phyloP scores from a whole-genome alignment of 2,888 invertebrate species.

The Ceramica pisi region DNA sequence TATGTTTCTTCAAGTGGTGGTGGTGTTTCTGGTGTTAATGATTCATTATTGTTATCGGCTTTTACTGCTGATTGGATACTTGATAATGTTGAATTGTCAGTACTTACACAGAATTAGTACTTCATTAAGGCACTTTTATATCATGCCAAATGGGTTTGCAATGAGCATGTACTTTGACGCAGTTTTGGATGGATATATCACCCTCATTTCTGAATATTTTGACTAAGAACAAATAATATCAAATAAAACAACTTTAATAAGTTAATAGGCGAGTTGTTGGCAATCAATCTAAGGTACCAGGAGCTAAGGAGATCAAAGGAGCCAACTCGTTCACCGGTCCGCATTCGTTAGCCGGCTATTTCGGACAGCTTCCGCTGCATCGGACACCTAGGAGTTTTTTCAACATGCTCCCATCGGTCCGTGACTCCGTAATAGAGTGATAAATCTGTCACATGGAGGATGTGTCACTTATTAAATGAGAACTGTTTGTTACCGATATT shows the following conservation, averaged over 20 bases:
- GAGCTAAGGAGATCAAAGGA: conserved; percentile 44
- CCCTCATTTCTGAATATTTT: background rate
- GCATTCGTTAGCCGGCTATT: conserved; percentile 62
- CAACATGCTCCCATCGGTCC: conserved; percentile 10
- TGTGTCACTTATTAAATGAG: conserved; percentile 39
- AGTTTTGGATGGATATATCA: background rate
- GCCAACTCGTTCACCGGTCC: conserved; percentile 30
- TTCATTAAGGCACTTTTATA: background rate
- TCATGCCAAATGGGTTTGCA: background rate
- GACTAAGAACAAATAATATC: background rate
- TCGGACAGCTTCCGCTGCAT: conserved; percentile 60
- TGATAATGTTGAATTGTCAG: background rate
- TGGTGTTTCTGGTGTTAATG: conserved; percentile 28
- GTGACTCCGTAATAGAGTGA: conserved; percentile 29
- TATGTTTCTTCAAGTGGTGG: conserved; percentile 18
- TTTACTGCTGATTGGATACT: conserved; percentile 5
- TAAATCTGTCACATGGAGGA: conserved; percentile 55
- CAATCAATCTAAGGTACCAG: conserved; percentile 26
- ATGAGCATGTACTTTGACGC: background rate
- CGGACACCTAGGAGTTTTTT: conserved; percentile 45
- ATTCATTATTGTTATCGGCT: conserved; percentile 14
- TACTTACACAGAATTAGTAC: conserved; percentile 1
- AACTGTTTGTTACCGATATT: conserved; percentile 30
- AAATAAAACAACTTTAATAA: conserved; percentile 21
- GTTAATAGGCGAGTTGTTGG: conserved; percentile 17